Percentiles rank a stretch among this genome's conserved stretches.
Evolutionary conservation across 2,888 invertebrate genomes (phyloP).

Genomic region (Gastracanthus pulcherrimus): DNA sequence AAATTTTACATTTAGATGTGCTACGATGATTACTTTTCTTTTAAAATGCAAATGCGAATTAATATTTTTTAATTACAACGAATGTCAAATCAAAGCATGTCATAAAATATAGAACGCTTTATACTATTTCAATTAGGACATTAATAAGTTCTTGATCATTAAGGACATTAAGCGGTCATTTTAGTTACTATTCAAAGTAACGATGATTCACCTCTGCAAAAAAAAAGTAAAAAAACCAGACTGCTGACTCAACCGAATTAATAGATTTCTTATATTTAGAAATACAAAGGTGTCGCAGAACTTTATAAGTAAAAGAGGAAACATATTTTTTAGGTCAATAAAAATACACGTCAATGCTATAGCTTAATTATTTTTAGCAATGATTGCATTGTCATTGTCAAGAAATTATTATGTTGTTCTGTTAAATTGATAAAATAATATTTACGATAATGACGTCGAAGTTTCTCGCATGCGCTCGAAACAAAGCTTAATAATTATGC

Average conservation of each 20-base stretch:
- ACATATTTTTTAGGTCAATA: slow-evolving; percentile 8
- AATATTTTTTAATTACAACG: no score
- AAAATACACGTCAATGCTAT: background rate
- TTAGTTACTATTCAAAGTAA: background rate
- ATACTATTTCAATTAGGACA: background rate
- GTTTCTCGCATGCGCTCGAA: no score
- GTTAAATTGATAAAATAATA: no score
- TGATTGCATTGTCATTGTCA: background rate
- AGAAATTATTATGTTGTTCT: no score
- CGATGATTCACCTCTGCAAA: background rate
- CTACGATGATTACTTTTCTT: no score
- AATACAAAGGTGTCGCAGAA: slow-evolving; percentile 19
- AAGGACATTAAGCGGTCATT: background rate
- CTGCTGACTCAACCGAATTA: slow-evolving; percentile 34
- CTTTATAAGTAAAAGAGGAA: background rate
- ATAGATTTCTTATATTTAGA: slow-evolving; percentile 25
- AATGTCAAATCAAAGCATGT: no score
- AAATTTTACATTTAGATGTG: no score
- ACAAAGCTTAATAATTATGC: no score
- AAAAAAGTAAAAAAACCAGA: slow-evolving; percentile 6
- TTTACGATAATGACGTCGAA: no score
- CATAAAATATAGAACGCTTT: background rate
- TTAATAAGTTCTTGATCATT: background rate
- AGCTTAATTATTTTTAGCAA: background rate
- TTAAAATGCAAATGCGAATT: no score